Evolutionary conservation across 2,113 vertebrate species (phyloP), one percentile per base, ranked within the genome.

Genomic region (Hypanus sabinus): DNA sequence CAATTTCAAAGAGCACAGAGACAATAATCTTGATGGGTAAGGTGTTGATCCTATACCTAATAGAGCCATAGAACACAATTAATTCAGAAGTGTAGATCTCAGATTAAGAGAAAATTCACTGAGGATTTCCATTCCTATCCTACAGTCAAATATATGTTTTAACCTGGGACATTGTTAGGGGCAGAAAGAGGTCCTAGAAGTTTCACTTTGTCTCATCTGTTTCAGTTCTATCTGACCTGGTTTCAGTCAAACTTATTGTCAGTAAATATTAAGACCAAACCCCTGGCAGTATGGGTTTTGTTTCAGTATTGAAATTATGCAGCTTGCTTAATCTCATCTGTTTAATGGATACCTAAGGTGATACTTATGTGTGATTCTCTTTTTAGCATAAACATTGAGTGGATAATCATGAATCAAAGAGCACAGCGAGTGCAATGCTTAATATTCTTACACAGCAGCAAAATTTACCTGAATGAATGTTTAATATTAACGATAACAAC

Each of bases 1-100:
- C 87, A 68, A 91, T 91, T 68, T 68, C n/a, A 91, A 91, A 46
- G 65, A 62, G 16, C 87, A 33, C n/a, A 91, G 87, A 8, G 33
- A 91, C 46, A 91, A 91, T 91, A 33, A 91, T 68, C n/a, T 91
- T 68, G 87, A 91, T 91, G 24, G 36, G 62, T 38, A 70, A n/a
- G 65, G 5, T 92, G 5, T 14, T 65, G 62, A 8, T 5, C 46
- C 46, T 46, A 9, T 14, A 11, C 9, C 88, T 70, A 4, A 71
- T 20, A 36, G 22, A 92, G 20, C 4, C n/a, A 68, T 38, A n/a
- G 36, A 38, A 38, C 88, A 92, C 10, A 36, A 71, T 16, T 36
- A 27, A 27, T 62, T 88, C 27, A 7, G 8, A 60, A 30, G 88
- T 33, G 68, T 33, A 36, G 10, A 4, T 55, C 57, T 87, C 12